Evolutionary conservation across 2,113 vertebrate genomes (phyloP).

Genomic region (Phyllostomus discolor): DNA sequence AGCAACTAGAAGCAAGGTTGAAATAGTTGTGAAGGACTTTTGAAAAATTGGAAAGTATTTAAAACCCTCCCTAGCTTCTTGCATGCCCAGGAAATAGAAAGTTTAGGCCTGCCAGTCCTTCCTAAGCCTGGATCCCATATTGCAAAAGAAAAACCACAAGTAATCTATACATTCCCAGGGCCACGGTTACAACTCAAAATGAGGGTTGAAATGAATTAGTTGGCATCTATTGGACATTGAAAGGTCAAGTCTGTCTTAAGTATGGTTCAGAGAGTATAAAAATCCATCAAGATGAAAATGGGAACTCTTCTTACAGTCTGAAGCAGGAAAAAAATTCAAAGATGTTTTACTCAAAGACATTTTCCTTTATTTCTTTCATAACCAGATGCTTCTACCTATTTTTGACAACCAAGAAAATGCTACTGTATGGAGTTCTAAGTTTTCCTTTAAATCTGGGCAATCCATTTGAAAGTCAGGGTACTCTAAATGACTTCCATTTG

Average conservation of each 20-base stretch:
- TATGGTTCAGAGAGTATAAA: neutral
- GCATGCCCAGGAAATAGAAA: conserved; percentile 57
- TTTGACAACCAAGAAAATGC: conserved; percentile 19
- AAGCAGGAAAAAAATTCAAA: neutral
- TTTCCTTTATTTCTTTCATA: neutral
- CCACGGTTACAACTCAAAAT: conserved; percentile 65
- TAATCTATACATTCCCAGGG: conserved; percentile 65
- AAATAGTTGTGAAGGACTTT: conserved; percentile 32
- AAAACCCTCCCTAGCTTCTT: conserved; percentile 38
- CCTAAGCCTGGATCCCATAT: conserved; percentile 19
- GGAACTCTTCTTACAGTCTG: neutral
- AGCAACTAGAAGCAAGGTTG: conserved; percentile 2
- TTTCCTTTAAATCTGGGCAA: conserved; percentile 13
- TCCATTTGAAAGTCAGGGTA: neutral
- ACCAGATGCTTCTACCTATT: neutral
- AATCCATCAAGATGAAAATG: neutral
- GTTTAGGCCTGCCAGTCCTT: conserved; percentile 63
- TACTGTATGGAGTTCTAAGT: neutral
- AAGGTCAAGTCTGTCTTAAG: neutral
- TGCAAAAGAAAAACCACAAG: conserved; percentile 71
- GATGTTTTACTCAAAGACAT: neutral
- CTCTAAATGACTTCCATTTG: neutral
- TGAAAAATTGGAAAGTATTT: conserved; percentile 68
- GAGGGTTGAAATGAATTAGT: neutral
- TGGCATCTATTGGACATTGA: neutral